Conservation (phyloP, 2,888 invertebrate species). For the Empis stercorea region DNA sequence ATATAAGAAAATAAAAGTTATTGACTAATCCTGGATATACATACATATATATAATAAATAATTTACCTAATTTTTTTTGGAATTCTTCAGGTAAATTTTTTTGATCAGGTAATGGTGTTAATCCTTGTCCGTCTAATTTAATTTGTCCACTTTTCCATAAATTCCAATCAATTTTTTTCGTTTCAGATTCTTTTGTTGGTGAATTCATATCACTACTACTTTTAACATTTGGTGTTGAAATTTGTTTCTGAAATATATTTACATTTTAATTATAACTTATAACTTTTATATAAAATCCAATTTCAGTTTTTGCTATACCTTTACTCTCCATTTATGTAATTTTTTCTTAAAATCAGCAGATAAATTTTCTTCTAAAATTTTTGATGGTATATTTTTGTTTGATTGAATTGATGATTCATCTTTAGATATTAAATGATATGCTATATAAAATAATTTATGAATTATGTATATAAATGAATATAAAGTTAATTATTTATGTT, state of each 20-base stretch:
- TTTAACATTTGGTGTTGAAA: conserved; percentile 17
- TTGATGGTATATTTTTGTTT: conserved; percentile 23
- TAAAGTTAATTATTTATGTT: background rate
- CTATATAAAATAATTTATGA: conserved; percentile 7
- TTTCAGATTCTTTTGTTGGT: conserved; percentile 27
- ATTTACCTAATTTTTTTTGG: conserved; percentile 57
- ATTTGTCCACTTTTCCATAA: conserved; percentile 43
- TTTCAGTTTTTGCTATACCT: background rate
- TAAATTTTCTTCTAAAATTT: conserved; percentile 48
- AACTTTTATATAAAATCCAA: too few species aligned
- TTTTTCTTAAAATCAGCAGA: conserved; percentile 73
- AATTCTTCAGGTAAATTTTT: conserved; percentile 69
- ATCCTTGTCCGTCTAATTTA: conserved; percentile 33
- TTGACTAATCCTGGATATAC: too few species aligned
- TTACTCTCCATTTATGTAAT: conserved; percentile 74
- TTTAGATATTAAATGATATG: conserved; percentile 18
- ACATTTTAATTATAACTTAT: too few species aligned
- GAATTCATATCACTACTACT: conserved; percentile 5
- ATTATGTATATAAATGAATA: background rate
- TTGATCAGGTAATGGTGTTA: conserved; percentile 43
- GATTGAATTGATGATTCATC: conserved; percentile 26
- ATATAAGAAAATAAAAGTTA: background rate
- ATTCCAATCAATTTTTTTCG: conserved; percentile 47
- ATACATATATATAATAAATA: too few species aligned
- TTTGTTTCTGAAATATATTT: conserved; percentile 13